Percentiles rank a stretch among this genome's conserved stretches.
phyloP scores from a whole-genome alignment of 2,113 vertebrate species.

The Chiloscyllium plagiosum region DNA sequence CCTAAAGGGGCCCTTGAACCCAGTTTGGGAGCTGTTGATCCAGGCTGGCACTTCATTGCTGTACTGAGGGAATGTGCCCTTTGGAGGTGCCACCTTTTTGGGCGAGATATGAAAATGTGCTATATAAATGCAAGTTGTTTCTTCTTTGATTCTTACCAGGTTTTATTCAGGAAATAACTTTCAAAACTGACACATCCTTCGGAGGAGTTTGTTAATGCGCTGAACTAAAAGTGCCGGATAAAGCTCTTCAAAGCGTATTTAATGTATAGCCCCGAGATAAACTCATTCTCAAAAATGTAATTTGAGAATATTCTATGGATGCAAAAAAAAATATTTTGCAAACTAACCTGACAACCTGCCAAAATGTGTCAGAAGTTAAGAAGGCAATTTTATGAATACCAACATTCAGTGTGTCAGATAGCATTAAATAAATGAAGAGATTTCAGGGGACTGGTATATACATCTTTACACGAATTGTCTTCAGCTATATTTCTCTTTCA shows the following conservation, averaged over 20 bases:
- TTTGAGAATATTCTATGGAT: constrained; percentile 34
- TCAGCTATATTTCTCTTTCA: constrained; percentile 27
- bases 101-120: not conserved
- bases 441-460: constrained; percentile 25
- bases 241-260: constrained; percentile 13
- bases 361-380: constrained; percentile 35
- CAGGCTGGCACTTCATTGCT: not conserved
- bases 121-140: not conserved
- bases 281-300: constrained; percentile 27
- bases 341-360: constrained; percentile 26
- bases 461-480: not conserved
- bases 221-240: not conserved
- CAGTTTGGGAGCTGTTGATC: not conserved
- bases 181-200: not conserved
- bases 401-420: constrained; percentile 25
- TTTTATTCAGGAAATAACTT: not conserved
- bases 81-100: not conserved
- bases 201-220: not conserved
- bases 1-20: not conserved
- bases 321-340: constrained; percentile 24
- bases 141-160: not conserved
- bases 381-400: constrained; percentile 32
- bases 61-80: not conserved
- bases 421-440: constrained; percentile 23
- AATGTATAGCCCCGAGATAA: constrained; percentile 16